Base-by-base conservation (phyloP, 1,140 invertebrate species). In the Tetragnatha versicolor region DNA sequence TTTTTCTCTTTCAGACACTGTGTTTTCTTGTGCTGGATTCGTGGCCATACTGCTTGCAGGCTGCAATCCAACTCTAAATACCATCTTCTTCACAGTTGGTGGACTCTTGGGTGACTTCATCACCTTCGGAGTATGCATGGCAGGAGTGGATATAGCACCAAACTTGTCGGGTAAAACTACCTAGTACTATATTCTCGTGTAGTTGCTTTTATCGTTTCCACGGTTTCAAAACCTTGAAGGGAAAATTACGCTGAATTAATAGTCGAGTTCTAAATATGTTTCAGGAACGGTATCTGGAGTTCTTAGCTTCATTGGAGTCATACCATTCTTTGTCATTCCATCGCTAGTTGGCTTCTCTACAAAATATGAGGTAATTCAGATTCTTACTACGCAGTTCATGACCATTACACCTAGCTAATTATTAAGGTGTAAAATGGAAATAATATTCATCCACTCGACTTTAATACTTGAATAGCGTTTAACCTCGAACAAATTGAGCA, bases 41-140 rank as follows among this genome's bases (percentile, higher is more conserved):
- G 22, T 73, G 12, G 70, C 55, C 1, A 73, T 73, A 17, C 7
- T 73, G 3, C 9, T 73, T 12, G 55, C 70, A 2, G 70, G 70
- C 1, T 73, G 70, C 37, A 53, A 73, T 61, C 27, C 70, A 14
- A 14, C 35, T 2, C 29, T 73, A 4, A 73, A 61, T 27, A 73
- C 70, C 12, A 33, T 73, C 12, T 73, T 73, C 14, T 73, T 73
- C 70, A 73, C 70, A 2, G 9, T 73, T 1, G 70, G 70, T 0
- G 70, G 70, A 5, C 39, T 73, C 3, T 27, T 73, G 9, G 70
- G 53, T 9, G 70, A 73, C 35, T 61, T 73, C 29, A 47, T 73
- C 14, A 73, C 70, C 6, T 73, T 73, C 31, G 70, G 70, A 0
- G 70, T 73, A 12, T 73, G 70, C 55, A 73, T 73, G 70, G 70